Conservation (phyloP, 2,113 vertebrate genomes). For the Hippocampus mohnikei region DNA sequence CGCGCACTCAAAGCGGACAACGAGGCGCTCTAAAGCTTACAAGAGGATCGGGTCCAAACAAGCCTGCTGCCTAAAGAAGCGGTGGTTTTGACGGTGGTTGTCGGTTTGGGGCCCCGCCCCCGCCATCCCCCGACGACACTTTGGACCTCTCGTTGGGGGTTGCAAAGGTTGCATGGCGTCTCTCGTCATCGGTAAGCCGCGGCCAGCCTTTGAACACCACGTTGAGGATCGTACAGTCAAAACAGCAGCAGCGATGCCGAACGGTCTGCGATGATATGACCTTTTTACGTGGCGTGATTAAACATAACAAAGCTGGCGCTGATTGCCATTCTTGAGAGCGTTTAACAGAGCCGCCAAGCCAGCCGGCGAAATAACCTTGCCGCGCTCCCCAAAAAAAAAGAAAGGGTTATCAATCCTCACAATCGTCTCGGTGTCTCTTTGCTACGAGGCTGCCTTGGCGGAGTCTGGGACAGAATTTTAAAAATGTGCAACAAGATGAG, state of each 20-base stretch:
- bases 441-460: conserved; percentile 38
- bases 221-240: conserved; percentile 44
- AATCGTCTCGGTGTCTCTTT: conserved; percentile 55
- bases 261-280: conserved; percentile 40
- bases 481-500: conserved; percentile 54
- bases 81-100: too few species aligned
- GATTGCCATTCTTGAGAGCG: conserved; percentile 65
- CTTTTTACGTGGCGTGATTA: conserved; percentile 63
- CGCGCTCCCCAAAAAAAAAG: conserved; percentile 11
- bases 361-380: conserved; percentile 32
- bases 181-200: conserved; percentile 58
- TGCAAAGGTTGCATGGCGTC: conserved; percentile 52
- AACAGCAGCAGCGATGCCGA: conserved; percentile 33
- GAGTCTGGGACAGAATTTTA: conserved; percentile 56
- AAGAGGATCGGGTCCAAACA: not conserved
- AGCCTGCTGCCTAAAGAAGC: not conserved
- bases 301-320: conserved; percentile 58
- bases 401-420: conserved; percentile 48
- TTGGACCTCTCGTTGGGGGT: conserved; percentile 62
- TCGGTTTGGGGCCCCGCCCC: not conserved
- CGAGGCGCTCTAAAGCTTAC: too few species aligned
- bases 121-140: conserved; percentile 64
- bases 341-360: conserved; percentile 57
- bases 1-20: not conserved
- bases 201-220: conserved; percentile 44